Conservation (phyloP, 2,113 vertebrate species). For the Alces alces region DNA sequence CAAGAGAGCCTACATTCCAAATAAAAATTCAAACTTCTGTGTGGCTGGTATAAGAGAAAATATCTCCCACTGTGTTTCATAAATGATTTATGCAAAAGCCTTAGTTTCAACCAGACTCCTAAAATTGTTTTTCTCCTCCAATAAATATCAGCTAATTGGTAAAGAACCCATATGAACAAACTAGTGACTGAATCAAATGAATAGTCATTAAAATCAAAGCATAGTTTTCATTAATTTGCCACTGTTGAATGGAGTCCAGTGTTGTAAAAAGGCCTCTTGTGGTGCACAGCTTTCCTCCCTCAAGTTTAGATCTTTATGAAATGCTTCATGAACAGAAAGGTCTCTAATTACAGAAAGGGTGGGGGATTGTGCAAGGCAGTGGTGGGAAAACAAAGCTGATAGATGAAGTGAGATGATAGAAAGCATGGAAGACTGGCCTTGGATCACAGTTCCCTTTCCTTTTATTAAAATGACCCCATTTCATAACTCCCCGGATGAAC, state of each 20-base stretch:
- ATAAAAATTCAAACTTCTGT: background rate
- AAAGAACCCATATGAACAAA: slow-evolving; percentile 54
- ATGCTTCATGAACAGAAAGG: background rate
- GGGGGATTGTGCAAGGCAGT: background rate
- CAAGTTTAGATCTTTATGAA: slow-evolving; percentile 50
- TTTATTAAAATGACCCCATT: background rate
- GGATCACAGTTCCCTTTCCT: slow-evolving; percentile 8
- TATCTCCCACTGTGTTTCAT: slow-evolving; percentile 37
- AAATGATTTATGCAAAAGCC: slow-evolving; percentile 44
- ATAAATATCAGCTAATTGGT: slow-evolving; percentile 54
- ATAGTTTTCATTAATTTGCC: slow-evolving; percentile 56
- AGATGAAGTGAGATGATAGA: background rate
- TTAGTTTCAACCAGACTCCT: slow-evolving; percentile 23
- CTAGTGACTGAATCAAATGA: slow-evolving; percentile 52
- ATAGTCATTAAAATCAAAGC: slow-evolving; percentile 18
- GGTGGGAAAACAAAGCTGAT: background rate
- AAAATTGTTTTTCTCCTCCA: slow-evolving; percentile 43
- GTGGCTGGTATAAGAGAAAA: background rate
- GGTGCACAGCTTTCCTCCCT: slow-evolving; percentile 3
- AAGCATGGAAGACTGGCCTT: background rate
- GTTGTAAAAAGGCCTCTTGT: slow-evolving; percentile 53
- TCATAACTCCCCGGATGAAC: background rate
- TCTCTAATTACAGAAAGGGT: background rate
- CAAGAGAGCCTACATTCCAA: background rate
- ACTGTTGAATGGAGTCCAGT: slow-evolving; percentile 43